phyloP scores from a whole-genome alignment of 2,113 vertebrate species.

The Hemicordylus capensis region DNA sequence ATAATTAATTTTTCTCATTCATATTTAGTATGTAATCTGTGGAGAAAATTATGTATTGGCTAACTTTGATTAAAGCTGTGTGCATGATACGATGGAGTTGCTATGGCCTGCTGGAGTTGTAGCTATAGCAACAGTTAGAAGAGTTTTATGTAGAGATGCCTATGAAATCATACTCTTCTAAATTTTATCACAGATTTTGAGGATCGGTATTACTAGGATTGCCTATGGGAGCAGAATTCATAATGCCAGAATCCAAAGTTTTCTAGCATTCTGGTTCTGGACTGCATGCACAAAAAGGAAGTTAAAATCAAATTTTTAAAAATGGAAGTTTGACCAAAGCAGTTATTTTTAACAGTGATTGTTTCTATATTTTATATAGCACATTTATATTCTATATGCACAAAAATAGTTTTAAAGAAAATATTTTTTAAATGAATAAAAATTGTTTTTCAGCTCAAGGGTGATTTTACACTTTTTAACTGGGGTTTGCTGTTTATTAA shows the following conservation, averaged over 20 bases:
- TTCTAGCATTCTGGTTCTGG: neutral
- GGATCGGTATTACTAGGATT: neutral
- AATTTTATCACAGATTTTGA: neutral
- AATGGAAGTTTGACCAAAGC: neutral
- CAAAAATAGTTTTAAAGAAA: too few relatives aligned
- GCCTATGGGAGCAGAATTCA: too few relatives aligned
- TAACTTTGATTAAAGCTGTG: slow-evolving; percentile 65
- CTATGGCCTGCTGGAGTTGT: slow-evolving; percentile 72
- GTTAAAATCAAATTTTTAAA: neutral
- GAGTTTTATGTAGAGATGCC: slow-evolving; percentile 44
- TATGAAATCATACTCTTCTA: neutral
- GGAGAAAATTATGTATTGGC: slow-evolving; percentile 50
- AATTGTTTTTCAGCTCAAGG: too few relatives aligned
- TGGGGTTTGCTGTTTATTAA: too few relatives aligned
- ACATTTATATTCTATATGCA: too few relatives aligned
- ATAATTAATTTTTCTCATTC: slow-evolving; percentile 35
- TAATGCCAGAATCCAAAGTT: neutral
- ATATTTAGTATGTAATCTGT: slow-evolving; percentile 52
- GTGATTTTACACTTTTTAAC: too few relatives aligned
- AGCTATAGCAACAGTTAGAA: slow-evolving; percentile 73
- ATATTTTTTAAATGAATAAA: too few relatives aligned
- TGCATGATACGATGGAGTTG: slow-evolving; percentile 66
- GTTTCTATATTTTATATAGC: too few relatives aligned
- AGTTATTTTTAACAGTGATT: neutral
- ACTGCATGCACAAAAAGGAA: neutral